Percentiles rank a stretch among this genome's conserved stretches.
Conservation (phyloP, 2,113 vertebrate species). For the Mungos mungo region DNA sequence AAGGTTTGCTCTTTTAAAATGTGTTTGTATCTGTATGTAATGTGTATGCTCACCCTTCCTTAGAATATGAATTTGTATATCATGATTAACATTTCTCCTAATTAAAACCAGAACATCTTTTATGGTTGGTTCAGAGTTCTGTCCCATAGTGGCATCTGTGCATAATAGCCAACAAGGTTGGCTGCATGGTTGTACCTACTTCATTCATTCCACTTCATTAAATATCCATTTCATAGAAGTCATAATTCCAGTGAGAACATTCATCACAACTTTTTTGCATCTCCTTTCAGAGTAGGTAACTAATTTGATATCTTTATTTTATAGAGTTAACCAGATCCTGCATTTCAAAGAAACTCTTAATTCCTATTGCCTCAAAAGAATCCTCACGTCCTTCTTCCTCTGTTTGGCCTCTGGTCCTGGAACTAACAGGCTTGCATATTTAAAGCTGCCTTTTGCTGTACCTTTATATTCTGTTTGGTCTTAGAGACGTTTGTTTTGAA, state of each 20-base stretch:
- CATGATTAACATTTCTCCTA: background rate
- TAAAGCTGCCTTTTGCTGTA: background rate
- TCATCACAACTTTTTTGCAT: background rate
- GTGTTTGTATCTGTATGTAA: background rate
- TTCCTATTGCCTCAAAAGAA: background rate
- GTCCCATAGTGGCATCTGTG: rapidly evolving
- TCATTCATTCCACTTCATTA: background rate
- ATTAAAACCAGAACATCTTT: background rate
- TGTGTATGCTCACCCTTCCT: rapidly evolving
- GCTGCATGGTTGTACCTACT: background rate
- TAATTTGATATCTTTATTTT: background rate
- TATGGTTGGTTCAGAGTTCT: background rate
- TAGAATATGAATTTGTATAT: background rate
- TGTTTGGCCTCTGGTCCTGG: background rate
- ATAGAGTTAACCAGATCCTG: background rate
- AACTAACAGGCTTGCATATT: background rate
- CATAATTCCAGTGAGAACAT: background rate
- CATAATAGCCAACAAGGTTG: background rate
- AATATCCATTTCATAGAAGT: background rate
- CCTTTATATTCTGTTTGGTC: background rate
- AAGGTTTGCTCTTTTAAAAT: background rate
- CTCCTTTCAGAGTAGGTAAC: background rate
- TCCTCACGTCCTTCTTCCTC: background rate
- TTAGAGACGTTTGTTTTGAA: background rate
- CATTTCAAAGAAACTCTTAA: background rate